A percentile compares a stretch with the other conserved stretches of the same genome.
phyloP scores from a whole-genome alignment of 2,797 vertebrate genomes.

The Anableps anableps region DNA sequence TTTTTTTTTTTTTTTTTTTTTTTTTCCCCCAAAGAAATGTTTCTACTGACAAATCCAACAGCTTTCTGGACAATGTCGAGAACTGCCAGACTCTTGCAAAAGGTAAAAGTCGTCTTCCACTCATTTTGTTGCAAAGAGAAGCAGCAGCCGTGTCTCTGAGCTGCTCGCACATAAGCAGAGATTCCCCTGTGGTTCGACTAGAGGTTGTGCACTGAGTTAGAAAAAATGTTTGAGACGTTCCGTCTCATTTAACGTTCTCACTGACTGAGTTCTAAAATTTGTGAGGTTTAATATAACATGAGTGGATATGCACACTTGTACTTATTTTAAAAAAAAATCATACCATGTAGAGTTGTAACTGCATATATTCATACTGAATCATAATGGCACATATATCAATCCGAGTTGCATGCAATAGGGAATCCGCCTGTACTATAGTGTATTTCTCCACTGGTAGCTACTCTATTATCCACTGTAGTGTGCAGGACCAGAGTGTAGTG shows the following conservation, averaged over 20 bases:
- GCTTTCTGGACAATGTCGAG: background rate
- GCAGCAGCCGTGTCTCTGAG: background rate
- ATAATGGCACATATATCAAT: background rate
- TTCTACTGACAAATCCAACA: background rate
- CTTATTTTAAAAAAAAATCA: background rate
- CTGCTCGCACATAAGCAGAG: constrained; percentile 1
- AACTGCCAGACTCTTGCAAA: background rate
- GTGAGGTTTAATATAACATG: background rate
- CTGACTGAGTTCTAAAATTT: constrained; percentile 5
- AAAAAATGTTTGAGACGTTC: constrained; percentile 7
- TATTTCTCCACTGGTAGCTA: background rate
- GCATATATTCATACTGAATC: background rate
- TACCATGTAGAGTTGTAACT: background rate
- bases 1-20: background rate
- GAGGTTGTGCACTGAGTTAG: background rate
- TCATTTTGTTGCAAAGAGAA: background rate
- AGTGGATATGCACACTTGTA: background rate
- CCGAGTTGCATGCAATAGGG: background rate
- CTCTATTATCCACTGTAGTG: background rate
- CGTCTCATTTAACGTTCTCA: constrained; percentile 1
- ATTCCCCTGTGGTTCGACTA: constrained; percentile 1
- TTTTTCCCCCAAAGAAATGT: background rate
- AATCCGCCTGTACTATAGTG: background rate
- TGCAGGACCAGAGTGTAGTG: background rate
- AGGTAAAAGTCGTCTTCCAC: background rate